These are phyloP conservation scores for Eurystomus glaucurus DNA, from an alignment of 2,797 vertebrate species.

Conservation along the genomic window DNA sequence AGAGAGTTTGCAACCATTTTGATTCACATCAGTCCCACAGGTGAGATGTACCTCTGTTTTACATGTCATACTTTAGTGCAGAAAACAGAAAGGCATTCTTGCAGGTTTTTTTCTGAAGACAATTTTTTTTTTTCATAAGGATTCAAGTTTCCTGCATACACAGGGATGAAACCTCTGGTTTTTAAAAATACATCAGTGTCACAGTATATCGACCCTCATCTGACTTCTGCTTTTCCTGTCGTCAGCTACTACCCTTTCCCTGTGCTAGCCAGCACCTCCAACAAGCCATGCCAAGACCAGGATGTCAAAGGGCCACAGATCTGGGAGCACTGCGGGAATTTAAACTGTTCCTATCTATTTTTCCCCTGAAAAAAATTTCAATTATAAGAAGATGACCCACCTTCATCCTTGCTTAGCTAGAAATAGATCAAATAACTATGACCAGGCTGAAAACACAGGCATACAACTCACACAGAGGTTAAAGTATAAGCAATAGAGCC, in stretches of 20 bases:
- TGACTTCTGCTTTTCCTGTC: background rate
- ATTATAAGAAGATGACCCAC: background rate
- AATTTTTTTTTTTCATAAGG: background rate
- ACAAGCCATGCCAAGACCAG: background rate
- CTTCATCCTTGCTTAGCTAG: background rate
- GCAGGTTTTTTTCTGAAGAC: background rate
- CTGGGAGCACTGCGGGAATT: background rate
- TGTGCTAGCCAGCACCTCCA: background rate
- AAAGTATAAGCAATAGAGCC: background rate
- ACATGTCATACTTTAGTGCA: background rate
- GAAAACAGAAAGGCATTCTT: background rate
- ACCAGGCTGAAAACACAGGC: background rate
- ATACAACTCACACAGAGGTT: background rate
- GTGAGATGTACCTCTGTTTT: background rate
- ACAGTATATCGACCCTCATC: background rate
- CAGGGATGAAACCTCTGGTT: background rate
- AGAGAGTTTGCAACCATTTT: background rate
- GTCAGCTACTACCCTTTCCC: background rate
- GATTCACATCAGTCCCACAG: background rate
- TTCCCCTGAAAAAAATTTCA: background rate
- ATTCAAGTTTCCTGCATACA: background rate
- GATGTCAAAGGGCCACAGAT: background rate
- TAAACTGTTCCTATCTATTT: background rate
- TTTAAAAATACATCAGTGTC: background rate
- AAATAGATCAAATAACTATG: background rate